Evolutionary conservation across 2,113 vertebrate species (phyloP).

Genomic region (Gnathonemus echidnorhynchus): DNA sequence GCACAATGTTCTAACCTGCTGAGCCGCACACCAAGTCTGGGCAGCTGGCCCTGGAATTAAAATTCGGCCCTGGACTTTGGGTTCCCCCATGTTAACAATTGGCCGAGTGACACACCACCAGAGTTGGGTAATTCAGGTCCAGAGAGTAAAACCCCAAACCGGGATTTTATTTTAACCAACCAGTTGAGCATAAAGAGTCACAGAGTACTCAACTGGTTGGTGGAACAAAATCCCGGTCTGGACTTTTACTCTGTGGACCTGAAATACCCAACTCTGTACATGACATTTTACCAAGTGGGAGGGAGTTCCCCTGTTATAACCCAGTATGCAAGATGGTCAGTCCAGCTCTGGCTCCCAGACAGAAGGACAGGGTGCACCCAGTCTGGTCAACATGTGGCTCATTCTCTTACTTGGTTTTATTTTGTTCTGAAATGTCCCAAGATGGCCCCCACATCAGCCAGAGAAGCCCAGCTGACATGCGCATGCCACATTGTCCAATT

Average conservation of each 20-base stretch:
- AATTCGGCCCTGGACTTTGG: background rate
- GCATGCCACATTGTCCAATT: background rate
- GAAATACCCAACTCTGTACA: background rate
- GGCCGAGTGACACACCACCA: background rate
- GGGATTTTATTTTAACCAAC: too few species aligned
- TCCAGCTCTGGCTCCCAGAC: background rate
- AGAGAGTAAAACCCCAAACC: too few species aligned
- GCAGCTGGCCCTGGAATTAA: background rate
- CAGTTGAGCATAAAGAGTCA: too few species aligned
- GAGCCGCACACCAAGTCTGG: background rate
- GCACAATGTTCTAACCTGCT: background rate
- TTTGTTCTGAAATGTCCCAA: background rate
- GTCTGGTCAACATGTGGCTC: background rate
- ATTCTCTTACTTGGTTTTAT: background rate
- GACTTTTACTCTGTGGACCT: too few species aligned
- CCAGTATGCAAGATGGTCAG: background rate
- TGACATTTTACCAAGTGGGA: background rate
- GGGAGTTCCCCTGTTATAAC: background rate
- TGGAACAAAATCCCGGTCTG: too few species aligned
- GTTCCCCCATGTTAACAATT: background rate
- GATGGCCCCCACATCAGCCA: background rate
- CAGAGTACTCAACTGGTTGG: too few species aligned
- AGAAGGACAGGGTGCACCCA: background rate
- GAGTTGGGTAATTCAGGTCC: too few species aligned
- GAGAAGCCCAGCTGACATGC: background rate